Evolutionary conservation across 2,797 vertebrate genomes (phyloP), one percentile per base, ranked within the genome.

Genomic region (Tympanoctomys barrerae): DNA sequence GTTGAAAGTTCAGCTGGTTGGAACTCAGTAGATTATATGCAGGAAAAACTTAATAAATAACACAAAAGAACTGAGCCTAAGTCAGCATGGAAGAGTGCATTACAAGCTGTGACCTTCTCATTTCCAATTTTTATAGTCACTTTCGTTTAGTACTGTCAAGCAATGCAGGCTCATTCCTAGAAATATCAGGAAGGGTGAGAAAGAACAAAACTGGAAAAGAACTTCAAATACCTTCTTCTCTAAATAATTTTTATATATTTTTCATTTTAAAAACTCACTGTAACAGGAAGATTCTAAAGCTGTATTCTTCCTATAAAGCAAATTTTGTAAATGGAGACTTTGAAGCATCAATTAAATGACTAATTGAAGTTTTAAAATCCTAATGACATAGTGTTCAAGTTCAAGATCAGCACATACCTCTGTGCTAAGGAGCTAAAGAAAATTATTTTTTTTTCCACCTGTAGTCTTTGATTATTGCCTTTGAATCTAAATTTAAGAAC

Each of bases 401-500:
- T 95, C 7, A 86, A 91, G 61, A 57, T 75, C 11, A 36, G 21
- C 89, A 21, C 89, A 21, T 54, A 82, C 7, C 14, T 86, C 21
- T 85, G 11, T 61, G n/a, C 16, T 87, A 71, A 96, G 81, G 26
- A 54, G 22, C 1, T 85, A 5, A 59, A 85, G 66, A 87, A 87
- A 97, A 97, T 89, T 4, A 24, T 75, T 46, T 75, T 52, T 75
- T 52, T 39, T 90, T 36, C 91, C 39, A 70, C 21, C 14, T 90
- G 54, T 18, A 87, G 2, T 54, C 4, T 89, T 18, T 62, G 10
- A 22, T 94, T 77, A 70, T 42, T 91, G 46, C 28, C 92, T 24
- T 92, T 93, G 91, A 75, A 90, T 95, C 46, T 93, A 92, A 88
- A 89, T 85, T 61, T 95, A n/a, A 75, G 81, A 84, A 68, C 54